Evolutionary conservation across 2,113 vertebrate species (phyloP).

Genomic region (Peucedramus taeniatus): DNA sequence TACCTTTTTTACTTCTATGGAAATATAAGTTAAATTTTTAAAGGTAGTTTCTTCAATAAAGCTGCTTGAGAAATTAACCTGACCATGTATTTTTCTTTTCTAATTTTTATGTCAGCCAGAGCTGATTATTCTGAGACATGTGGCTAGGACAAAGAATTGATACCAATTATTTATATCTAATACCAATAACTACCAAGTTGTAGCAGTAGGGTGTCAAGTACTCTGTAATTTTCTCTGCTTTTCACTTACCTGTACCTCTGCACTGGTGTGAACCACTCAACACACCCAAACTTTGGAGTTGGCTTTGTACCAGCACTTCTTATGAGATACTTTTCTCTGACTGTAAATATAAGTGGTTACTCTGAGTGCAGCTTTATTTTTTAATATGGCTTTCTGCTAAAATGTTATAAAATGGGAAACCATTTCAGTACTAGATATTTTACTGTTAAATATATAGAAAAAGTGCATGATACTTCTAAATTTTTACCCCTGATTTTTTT

Average conservation of each 20-base stretch:
- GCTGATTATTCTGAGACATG: neutral
- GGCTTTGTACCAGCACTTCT: neutral
- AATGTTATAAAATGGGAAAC: neutral
- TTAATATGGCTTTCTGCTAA: neutral
- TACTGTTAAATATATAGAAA: neutral
- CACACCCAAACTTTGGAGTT: neutral
- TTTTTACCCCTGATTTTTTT: neutral
- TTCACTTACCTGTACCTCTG: neutral
- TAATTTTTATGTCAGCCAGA: neutral
- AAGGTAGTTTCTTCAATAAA: neutral
- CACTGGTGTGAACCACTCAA: neutral
- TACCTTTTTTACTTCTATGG: neutral
- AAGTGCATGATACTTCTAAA: neutral
- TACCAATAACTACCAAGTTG: neutral
- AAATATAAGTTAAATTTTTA: neutral
- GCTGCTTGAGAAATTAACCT: neutral
- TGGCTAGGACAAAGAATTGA: neutral
- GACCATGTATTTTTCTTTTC: neutral
- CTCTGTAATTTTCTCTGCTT: neutral
- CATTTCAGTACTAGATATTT: neutral
- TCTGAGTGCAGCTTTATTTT: neutral
- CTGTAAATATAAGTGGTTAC: neutral
- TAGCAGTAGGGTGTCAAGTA: neutral
- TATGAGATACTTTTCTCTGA: neutral
- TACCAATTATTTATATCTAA: neutral